Percentiles rank a stretch among this genome's conserved stretches.
Evolutionary conservation across 2,113 vertebrate species (phyloP).

Genomic region (Columba livia): DNA sequence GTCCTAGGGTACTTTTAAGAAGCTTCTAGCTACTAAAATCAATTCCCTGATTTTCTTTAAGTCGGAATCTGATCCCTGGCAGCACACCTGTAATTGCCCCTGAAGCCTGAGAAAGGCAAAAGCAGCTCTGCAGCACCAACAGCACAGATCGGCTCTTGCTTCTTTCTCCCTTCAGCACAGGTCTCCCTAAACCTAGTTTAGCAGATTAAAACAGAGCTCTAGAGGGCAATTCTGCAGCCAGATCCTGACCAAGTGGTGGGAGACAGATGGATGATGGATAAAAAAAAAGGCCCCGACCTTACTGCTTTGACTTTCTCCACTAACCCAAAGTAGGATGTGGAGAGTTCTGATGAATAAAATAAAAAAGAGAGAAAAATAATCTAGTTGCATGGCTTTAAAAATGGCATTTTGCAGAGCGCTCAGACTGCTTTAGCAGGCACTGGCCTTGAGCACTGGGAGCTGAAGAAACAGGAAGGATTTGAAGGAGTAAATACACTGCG

Average conservation of each 20-base stretch:
- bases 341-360: neutral
- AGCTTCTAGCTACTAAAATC: neutral
- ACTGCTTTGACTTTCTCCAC: neutral
- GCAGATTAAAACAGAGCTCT: neutral
- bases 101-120: rapidly evolving
- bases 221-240: neutral
- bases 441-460: neutral
- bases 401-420: neutral
- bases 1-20: neutral
- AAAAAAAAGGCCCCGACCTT: neutral
- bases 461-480: neutral
- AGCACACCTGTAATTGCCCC: neutral
- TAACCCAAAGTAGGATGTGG: neutral
- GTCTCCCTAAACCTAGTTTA: rapidly evolving
- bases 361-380: neutral
- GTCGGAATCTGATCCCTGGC: neutral
- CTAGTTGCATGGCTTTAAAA: neutral
- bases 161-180: neutral
- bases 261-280: neutral
- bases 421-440: neutral
- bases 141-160: rapidly evolving
- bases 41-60: neutral
- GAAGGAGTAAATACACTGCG: neutral
- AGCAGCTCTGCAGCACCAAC: neutral
- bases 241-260: neutral